Conservation (phyloP, 2,888 invertebrate species). For the Cyclophora albipunctata region DNA sequence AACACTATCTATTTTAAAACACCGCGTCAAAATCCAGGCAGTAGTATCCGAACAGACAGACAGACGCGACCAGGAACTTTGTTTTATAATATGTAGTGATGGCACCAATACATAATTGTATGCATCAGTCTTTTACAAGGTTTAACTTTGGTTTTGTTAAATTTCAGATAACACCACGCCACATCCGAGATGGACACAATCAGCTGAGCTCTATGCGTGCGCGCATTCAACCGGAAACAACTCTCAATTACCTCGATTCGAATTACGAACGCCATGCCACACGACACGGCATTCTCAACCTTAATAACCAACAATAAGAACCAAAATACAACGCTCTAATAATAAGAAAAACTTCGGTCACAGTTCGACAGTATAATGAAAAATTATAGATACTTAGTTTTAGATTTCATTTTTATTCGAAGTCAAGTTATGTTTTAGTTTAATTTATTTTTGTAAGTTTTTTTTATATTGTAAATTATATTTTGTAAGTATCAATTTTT, state of each 20-base stretch:
- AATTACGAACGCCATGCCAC: constrained; percentile 40
- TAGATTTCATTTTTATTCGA: constrained; percentile 1
- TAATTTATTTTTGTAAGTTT: constrained; percentile 1
- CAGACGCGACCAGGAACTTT: no score
- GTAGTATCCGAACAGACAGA: no score
- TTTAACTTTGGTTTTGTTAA: constrained; percentile 5
- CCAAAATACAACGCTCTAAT: constrained; percentile 12
- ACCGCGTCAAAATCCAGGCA: no score
- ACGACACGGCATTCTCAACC: constrained; percentile 15
- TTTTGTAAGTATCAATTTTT: background rate
- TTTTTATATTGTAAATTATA: constrained; percentile 1
- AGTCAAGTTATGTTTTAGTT: constrained; percentile 6
- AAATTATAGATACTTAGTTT: constrained; percentile 10
- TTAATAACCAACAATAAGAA: constrained; percentile 7
- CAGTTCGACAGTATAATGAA: constrained; percentile 8
- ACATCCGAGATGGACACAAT: constrained; percentile 30
- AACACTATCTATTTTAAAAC: no score
- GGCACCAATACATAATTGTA: no score
- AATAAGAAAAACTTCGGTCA: constrained; percentile 3
- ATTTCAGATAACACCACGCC: constrained; percentile 68
- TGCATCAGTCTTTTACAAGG: no score
- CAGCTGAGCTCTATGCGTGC: constrained; percentile 29
- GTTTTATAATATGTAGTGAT: no score
- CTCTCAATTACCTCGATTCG: constrained; percentile 46
- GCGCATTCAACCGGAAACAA: constrained; percentile 40